These are phyloP conservation scores for Microplitis mediator DNA, from an alignment of 1,140 invertebrate species.

Conservation along the genomic window DNA sequence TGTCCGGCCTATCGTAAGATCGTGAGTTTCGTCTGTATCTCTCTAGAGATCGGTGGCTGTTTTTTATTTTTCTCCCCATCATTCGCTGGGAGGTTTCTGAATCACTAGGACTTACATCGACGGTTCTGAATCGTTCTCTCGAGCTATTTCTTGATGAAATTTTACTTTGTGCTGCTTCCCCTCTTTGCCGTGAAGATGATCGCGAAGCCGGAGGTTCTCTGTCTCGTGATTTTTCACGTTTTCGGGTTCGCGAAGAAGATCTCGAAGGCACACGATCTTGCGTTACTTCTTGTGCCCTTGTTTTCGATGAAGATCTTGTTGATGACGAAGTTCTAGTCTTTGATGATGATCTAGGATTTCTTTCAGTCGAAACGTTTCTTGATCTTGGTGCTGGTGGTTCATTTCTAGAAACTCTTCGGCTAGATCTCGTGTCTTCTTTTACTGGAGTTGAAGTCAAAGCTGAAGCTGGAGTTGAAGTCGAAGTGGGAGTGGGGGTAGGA, in stretches of 20 bases:
- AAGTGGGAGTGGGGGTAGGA: neutral
- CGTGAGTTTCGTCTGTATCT: slow-evolving; percentile 37
- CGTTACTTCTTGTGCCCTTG: slow-evolving; percentile 28
- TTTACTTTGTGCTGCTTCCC: slow-evolving; percentile 10
- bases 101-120: slow-evolving; percentile 27
- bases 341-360: slow-evolving; percentile 35
- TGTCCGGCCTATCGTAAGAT: slow-evolving; percentile 5
- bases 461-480: slow-evolving; percentile 3
- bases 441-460: slow-evolving; percentile 33
- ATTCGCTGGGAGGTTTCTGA: slow-evolving; percentile 23
- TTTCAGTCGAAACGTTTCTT: slow-evolving; percentile 42
- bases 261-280: slow-evolving; percentile 30
- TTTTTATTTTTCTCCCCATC: slow-evolving; percentile 32
- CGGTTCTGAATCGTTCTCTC: slow-evolving; percentile 38
- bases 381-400: slow-evolving; percentile 41
- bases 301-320: slow-evolving; percentile 39
- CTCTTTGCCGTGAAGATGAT: slow-evolving; percentile 8
- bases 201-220: slow-evolving; percentile 10
- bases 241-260: slow-evolving; percentile 33
- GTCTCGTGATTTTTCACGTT: slow-evolving; percentile 28
- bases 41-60: slow-evolving; percentile 36
- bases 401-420: slow-evolving; percentile 37
- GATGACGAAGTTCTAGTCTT: slow-evolving; percentile 29
- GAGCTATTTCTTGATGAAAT: slow-evolving; percentile 44
- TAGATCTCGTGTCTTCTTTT: slow-evolving; percentile 25